Percentiles rank a stretch among this genome's conserved stretches.
Conservation (phyloP, 2,797 vertebrate species). For the Platyrinchus mystaceus region DNA sequence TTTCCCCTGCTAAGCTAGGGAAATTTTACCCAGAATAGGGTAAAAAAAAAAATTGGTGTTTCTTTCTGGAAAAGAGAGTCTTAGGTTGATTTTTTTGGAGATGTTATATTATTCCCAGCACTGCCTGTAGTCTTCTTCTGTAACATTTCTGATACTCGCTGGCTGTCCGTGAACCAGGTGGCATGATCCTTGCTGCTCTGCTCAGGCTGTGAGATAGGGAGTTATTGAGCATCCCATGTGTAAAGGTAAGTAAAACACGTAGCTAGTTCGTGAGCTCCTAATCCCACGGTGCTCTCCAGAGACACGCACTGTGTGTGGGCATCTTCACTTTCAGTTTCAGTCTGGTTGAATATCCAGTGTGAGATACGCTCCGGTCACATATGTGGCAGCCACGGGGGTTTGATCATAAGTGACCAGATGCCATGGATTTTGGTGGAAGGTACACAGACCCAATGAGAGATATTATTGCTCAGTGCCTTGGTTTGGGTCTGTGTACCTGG, state of each 20-base stretch:
- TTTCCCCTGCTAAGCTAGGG: background rate
- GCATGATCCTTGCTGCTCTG: background rate
- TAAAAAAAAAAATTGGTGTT: background rate
- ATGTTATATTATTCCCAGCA: accelerated
- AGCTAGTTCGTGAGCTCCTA: background rate
- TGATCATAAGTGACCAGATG: background rate
- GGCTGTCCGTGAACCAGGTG: accelerated
- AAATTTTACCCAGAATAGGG: background rate
- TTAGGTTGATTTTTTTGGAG: background rate
- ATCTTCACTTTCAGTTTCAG: background rate
- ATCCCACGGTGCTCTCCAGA: accelerated
- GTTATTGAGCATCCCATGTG: background rate
- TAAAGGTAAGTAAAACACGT: background rate
- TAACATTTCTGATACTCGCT: background rate
- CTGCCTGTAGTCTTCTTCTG: background rate
- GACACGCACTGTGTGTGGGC: accelerated
- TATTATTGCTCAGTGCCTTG: background rate
- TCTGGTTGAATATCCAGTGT: accelerated
- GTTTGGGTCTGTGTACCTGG: accelerated
- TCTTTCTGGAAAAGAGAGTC: background rate
- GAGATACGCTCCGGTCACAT: accelerated
- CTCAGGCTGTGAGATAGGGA: background rate
- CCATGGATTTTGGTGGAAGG: background rate
- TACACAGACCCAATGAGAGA: too few relatives aligned
- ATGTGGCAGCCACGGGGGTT: background rate